These are phyloP conservation scores for Chromobotia macracanthus DNA, from an alignment of 2,797 vertebrate genomes.

Conservation along the genomic window DNA sequence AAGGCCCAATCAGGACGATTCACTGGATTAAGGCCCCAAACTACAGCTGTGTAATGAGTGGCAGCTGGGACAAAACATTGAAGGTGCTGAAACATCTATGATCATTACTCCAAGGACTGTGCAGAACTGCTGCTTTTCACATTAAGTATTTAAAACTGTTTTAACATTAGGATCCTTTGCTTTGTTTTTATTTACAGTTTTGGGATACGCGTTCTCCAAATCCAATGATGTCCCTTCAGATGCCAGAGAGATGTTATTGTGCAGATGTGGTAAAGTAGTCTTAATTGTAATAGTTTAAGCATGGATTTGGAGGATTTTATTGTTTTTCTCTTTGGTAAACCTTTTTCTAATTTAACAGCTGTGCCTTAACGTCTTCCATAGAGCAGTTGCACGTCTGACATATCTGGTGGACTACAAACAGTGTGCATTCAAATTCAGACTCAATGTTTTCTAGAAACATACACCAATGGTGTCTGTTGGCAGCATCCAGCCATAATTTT, in stretches of 20 bases:
- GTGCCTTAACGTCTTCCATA: no score
- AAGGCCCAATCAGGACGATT: constrained; percentile 93
- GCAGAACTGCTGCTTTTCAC: not conserved
- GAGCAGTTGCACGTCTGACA: no score
- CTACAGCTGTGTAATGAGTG: constrained; percentile 97
- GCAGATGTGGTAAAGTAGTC: constrained; percentile 90
- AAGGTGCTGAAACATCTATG: constrained; percentile 77
- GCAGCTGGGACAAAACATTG: constrained; percentile 98
- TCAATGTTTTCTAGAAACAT: no score
- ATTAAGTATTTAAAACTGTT: not conserved
- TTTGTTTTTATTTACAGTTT: constrained; percentile 78
- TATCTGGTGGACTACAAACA: no score
- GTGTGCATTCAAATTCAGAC: no score
- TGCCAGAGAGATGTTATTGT: constrained; percentile 95
- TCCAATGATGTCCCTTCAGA: constrained; percentile 95
- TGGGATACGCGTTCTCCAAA: constrained; percentile 97
- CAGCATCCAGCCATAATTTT: no score
- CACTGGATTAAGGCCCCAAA: constrained; percentile 99
- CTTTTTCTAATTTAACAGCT: no score
- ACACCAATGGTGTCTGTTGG: no score
- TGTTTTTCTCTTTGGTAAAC: not conserved
- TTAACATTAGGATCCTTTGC: not conserved
- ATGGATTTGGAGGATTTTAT: not conserved
- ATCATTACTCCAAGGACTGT: not conserved
- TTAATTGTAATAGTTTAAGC: not conserved